These are phyloP conservation scores for Sturnus vulgaris DNA, from an alignment of 2,113 vertebrate species.

Conservation along the genomic window DNA sequence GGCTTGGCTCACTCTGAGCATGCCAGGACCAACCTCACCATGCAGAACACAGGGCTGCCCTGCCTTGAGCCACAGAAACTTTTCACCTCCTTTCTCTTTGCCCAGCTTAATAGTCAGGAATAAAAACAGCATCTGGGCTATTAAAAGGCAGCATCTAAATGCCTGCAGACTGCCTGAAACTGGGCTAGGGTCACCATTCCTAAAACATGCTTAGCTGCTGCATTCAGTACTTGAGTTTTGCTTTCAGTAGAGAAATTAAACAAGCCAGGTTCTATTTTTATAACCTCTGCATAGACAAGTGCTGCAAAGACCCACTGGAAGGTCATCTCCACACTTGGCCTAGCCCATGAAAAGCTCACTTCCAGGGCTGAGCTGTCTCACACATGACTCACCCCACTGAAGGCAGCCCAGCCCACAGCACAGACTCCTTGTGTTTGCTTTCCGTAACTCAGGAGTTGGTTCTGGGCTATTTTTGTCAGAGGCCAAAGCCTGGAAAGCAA, in stretches of 20 bases:
- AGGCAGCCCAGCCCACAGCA: neutral
- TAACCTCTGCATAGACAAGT: neutral
- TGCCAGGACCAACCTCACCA: neutral
- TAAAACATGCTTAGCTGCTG: neutral
- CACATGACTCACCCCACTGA: neutral
- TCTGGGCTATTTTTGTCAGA: neutral
- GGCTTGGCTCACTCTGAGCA: neutral
- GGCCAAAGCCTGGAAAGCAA: slow-evolving; percentile 5
- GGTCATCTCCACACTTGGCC: neutral
- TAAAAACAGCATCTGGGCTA: neutral
- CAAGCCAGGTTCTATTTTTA: neutral
- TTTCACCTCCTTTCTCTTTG: neutral
- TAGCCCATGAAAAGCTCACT: neutral
- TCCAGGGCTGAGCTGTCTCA: neutral
- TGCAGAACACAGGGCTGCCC: neutral
- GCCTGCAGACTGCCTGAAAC: neutral
- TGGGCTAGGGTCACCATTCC: neutral
- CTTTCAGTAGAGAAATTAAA: neutral
- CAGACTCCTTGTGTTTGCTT: neutral
- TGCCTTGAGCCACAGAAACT: neutral
- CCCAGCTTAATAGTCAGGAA: neutral
- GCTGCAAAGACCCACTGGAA: neutral
- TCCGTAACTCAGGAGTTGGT: neutral
- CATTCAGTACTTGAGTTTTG: neutral
- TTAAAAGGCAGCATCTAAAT: neutral